These are phyloP conservation scores for Rhinella marina DNA, from an alignment of 2,797 vertebrate species.

Conservation along the genomic window DNA sequence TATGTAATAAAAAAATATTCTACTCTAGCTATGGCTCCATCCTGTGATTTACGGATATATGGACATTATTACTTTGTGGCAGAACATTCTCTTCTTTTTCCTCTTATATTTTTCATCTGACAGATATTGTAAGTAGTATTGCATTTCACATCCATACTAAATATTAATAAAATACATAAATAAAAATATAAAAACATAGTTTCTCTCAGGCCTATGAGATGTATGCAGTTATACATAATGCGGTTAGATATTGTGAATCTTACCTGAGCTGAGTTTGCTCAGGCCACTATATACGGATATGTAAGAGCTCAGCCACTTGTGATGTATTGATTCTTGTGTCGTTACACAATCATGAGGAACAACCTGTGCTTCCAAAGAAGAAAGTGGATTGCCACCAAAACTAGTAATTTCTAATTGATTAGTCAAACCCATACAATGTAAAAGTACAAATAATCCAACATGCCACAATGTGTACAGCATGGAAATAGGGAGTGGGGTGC, in stretches of 20 bases:
- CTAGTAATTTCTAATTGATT: slow-evolving; percentile 1
- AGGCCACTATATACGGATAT: not conserved
- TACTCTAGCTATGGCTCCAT: no score
- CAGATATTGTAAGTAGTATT: no score
- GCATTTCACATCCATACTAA: no score
- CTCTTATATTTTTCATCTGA: no score
- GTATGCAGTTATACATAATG: not conserved
- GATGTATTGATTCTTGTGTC: slow-evolving; percentile 11
- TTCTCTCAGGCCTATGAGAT: not conserved
- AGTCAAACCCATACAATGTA: not conserved
- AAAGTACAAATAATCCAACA: not conserved
- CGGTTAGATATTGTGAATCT: not conserved
- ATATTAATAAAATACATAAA: no score
- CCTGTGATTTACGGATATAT: no score
- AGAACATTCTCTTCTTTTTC: no score
- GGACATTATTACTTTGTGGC: no score
- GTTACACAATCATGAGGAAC: not conserved
- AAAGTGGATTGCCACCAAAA: slow-evolving; percentile 4
- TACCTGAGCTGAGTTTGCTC: not conserved
- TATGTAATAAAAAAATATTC: no score
- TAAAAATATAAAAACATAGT: no score
- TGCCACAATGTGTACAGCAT: not conserved
- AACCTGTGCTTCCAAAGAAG: not conserved
- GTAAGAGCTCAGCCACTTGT: not conserved
- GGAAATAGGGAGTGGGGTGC: not conserved